Percentiles rank a stretch among this genome's conserved stretches.
Conservation (phyloP, 2,113 vertebrate genomes). For the Gobius niger region DNA sequence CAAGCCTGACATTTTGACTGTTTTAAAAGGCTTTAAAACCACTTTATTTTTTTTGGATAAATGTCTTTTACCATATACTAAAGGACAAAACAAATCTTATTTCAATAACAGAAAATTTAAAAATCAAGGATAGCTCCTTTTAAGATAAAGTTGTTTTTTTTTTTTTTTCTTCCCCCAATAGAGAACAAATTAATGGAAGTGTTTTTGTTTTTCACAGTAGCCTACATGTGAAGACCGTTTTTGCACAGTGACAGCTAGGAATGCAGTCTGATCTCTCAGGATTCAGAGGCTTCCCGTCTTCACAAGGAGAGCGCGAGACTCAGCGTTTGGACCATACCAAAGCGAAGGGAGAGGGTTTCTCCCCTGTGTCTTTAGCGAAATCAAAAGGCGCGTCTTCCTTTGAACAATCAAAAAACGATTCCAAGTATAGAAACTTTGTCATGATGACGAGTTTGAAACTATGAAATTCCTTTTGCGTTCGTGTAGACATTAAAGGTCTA, state of each 20-base stretch:
- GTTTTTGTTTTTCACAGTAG: not conserved
- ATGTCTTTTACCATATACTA: too few species aligned
- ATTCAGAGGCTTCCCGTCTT: conserved; percentile 43
- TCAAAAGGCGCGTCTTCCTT: not conserved
- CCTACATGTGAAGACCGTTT: not conserved
- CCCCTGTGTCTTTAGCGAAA: fast-evolving
- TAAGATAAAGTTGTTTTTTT: not conserved
- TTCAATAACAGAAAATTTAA: too few species aligned
- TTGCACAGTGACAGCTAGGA: not conserved
- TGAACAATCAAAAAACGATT: not conserved
- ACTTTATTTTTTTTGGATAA: too few species aligned
- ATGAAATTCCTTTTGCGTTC: not conserved
- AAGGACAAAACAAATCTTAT: too few species aligned
- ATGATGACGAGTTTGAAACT: not conserved
- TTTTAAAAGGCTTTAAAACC: too few species aligned
- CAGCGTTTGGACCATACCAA: conserved; percentile 67
- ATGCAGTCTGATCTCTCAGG: conserved; percentile 36
- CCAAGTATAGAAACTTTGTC: fast-evolving
- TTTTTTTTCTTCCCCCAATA: too few species aligned
- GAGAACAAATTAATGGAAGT: too few species aligned
- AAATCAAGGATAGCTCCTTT: too few species aligned
- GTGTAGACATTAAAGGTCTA: not conserved
- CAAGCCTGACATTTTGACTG: too few species aligned
- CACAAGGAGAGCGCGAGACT: conserved; percentile 38
- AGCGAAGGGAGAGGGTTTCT: conserved; percentile 25